phyloP scores from a whole-genome alignment of 2,888 invertebrate genomes.

The Protodeltote pygarga region DNA sequence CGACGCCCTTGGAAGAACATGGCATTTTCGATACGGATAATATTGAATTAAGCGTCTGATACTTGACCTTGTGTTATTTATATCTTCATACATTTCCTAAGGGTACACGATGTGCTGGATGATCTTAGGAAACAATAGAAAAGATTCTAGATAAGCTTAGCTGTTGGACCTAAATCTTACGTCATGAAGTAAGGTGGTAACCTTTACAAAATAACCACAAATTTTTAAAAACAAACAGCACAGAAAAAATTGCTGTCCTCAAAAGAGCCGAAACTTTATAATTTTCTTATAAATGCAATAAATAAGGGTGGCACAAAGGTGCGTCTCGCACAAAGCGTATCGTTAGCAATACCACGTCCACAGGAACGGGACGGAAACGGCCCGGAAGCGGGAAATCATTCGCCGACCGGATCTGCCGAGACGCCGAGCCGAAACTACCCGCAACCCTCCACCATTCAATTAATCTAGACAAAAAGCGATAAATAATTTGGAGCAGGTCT shows the following conservation, averaged over 20 bases:
- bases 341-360: conserved; percentile 63
- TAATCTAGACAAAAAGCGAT: conserved; percentile 72
- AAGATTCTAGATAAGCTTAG: too few relatives aligned
- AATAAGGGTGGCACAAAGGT: conserved; percentile 66
- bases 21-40: too few relatives aligned
- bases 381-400: conserved; percentile 82
- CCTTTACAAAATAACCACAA: conserved; percentile 4
- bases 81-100: too few relatives aligned
- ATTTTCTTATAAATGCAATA: conserved; percentile 62
- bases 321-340: conserved; percentile 60
- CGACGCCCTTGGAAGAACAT: too few relatives aligned
- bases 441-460: conserved; percentile 70
- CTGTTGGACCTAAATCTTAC: too few relatives aligned
- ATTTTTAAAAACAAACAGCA: background rate
- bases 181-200: background rate
- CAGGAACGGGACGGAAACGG: conserved; percentile 40
- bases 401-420: conserved; percentile 71
- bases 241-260: conserved; percentile 16
- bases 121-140: too few relatives aligned
- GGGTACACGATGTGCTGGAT: too few relatives aligned
- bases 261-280: conserved; percentile 24
- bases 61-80: too few relatives aligned
- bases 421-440: conserved; percentile 70
- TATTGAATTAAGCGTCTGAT: too few relatives aligned
- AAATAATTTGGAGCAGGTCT: conserved; percentile 72